These are phyloP conservation scores for Drosophila paucipuncta DNA, from an alignment of 2,888 invertebrate genomes.

Conservation along the genomic window DNA sequence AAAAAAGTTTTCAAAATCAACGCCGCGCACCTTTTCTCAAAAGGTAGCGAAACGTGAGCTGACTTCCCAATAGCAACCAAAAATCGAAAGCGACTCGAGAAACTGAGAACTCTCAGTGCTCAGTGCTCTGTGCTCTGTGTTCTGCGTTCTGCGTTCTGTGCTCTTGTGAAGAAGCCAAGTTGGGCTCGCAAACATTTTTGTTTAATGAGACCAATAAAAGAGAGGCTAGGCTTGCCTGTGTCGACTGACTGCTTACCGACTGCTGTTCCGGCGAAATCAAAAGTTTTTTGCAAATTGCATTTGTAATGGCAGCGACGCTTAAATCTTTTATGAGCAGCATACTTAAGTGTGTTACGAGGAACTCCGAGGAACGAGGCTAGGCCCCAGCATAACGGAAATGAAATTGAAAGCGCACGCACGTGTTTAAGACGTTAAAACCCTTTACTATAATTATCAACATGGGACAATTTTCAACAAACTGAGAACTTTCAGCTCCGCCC, in stretches of 20 bases:
- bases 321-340: conserved; percentile 75
- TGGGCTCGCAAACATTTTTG: conserved; percentile 64
- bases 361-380: neutral
- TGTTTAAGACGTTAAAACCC: conserved; percentile 66
- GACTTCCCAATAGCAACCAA: conserved; percentile 58
- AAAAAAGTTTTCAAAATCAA: conserved; percentile 71
- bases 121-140: neutral
- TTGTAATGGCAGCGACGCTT: conserved; percentile 75
- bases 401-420: conserved; percentile 79
- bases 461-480: conserved; percentile 58
- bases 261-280: conserved; percentile 62
- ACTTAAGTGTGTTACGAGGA: conserved; percentile 53
- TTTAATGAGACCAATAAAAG: conserved; percentile 80
- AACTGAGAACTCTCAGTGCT: conserved; percentile 8
- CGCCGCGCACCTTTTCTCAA: conserved; percentile 64
- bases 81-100: conserved; percentile 67
- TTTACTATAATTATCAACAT: conserved; percentile 71
- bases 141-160: neutral
- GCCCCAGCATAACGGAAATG: conserved; percentile 43
- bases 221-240: conserved; percentile 18
- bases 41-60: conserved; percentile 62
- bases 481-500: conserved; percentile 1
- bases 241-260: conserved; percentile 8
- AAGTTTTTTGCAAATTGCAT: conserved; percentile 78
- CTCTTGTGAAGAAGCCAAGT: conserved; percentile 13